Conservation (phyloP, 2,888 invertebrate genomes). For the Pecten maximus region DNA sequence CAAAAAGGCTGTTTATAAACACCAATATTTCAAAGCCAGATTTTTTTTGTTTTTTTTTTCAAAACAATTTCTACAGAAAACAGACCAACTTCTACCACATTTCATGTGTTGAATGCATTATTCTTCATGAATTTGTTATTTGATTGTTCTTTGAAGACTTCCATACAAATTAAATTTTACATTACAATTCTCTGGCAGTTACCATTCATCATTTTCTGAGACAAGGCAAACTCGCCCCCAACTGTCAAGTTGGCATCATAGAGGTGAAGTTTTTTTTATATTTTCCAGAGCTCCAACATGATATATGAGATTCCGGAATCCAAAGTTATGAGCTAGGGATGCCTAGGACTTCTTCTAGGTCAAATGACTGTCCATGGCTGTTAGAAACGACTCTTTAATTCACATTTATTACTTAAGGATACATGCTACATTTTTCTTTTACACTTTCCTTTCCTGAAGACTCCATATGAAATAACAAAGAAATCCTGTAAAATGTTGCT, state of each 20-base stretch:
- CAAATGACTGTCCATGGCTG: not conserved
- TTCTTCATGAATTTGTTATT: not conserved
- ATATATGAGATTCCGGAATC: not conserved
- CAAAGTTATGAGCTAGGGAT: not conserved
- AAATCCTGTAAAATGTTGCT: no score
- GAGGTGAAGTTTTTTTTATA: not conserved
- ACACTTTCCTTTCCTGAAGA: not conserved
- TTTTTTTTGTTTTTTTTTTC: not conserved
- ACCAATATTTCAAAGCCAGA: not conserved
- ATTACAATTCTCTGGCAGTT: not conserved
- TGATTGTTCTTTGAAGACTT: constrained; percentile 13
- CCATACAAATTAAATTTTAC: not conserved
- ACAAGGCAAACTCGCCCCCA: constrained; percentile 15
- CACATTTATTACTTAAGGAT: not conserved
- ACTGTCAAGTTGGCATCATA: not conserved
- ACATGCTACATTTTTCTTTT: not conserved
- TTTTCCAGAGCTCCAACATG: not conserved
- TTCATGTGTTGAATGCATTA: not conserved
- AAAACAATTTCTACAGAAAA: not conserved
- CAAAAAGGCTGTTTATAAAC: not conserved
- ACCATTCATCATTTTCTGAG: constrained; percentile 5
- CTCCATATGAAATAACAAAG: not conserved
- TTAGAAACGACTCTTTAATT: not conserved
- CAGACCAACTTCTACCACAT: not conserved
- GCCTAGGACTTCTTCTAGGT: not conserved